phyloP scores from a whole-genome alignment of 2,888 invertebrate species.

The Tiphia femorata region DNA sequence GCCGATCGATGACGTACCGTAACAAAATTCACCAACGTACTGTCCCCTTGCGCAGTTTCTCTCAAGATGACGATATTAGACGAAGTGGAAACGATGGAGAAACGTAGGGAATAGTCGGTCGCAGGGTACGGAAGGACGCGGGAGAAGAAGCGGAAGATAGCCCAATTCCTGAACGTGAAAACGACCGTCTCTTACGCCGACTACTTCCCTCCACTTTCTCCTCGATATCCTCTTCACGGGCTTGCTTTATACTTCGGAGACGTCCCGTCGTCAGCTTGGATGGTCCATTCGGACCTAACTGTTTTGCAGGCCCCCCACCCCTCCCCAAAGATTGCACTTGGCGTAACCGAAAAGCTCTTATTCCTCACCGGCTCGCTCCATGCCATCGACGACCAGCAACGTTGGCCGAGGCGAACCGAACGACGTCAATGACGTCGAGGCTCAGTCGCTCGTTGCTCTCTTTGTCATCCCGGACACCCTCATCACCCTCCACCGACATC shows the following conservation, averaged over 20 bases:
- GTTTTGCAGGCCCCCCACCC: constrained; percentile 38
- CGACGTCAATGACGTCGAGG: constrained; percentile 1
- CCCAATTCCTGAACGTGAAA: constrained; percentile 34
- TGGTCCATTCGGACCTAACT: constrained; percentile 47
- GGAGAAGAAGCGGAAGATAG: neutral
- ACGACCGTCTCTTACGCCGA: constrained; percentile 26
- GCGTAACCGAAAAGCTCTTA: constrained; percentile 32
- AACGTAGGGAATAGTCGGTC: neutral
- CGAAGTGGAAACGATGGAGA: constrained; percentile 19
- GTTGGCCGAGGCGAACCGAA: constrained; percentile 4
- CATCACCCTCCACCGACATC: no score
- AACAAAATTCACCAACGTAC: no score
- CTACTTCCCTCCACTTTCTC: neutral
- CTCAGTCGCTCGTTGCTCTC: neutral
- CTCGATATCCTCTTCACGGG: constrained; percentile 13
- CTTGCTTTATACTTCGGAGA: constrained; percentile 16
- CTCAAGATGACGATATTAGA: constrained; percentile 11
- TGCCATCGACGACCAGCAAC: constrained; percentile 6
- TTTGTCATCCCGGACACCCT: no score
- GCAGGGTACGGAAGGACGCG: neutral
- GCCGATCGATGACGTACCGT: no score
- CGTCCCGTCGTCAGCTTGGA: constrained; percentile 26
- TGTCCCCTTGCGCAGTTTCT: neutral
- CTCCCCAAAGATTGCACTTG: constrained; percentile 28
- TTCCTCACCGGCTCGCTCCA: constrained; percentile 15